A percentile compares a stretch with the other conserved stretches of the same genome.
Conservation (phyloP, 2,797 vertebrate genomes). For the Oreonectes daqikongensis region DNA sequence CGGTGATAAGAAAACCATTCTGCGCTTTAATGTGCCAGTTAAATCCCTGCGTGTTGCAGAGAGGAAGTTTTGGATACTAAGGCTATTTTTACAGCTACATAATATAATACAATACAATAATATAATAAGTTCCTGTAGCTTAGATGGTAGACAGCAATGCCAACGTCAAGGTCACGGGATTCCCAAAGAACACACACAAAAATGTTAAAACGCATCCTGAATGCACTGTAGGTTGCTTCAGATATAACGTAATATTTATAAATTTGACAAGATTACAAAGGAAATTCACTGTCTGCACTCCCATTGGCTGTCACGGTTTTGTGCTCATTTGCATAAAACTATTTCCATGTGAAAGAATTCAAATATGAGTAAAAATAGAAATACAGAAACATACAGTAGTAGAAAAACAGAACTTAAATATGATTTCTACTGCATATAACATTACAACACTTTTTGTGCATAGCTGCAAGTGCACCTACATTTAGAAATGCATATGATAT, state of each 20-base stretch:
- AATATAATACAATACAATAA: not conserved
- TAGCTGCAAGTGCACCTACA: no score
- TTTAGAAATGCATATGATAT: not conserved
- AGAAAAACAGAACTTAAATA: not conserved
- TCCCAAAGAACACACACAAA: not conserved
- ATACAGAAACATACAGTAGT: no score
- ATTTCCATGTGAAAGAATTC: no score
- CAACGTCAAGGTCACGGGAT: not conserved
- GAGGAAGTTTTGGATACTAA: constrained; percentile 23
- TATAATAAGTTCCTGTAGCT: not conserved
- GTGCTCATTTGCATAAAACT: not conserved
- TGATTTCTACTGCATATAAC: not conserved
- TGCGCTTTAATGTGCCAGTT: not conserved
- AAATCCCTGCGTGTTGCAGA: not conserved
- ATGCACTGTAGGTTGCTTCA: not conserved
- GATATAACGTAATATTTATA: no score
- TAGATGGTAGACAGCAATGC: not conserved
- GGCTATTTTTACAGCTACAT: not conserved
- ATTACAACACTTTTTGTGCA: constrained; percentile 1
- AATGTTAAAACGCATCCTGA: not conserved
- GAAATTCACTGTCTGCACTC: no score
- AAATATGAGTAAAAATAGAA: no score
- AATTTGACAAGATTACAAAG: not conserved
- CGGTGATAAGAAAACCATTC: constrained; percentile 40
- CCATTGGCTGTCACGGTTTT: no score